A percentile compares a stretch with the other conserved stretches of the same genome.
These are phyloP conservation scores for Papilio helenus DNA, from an alignment of 1,140 invertebrate genomes.

Conservation along the genomic window DNA sequence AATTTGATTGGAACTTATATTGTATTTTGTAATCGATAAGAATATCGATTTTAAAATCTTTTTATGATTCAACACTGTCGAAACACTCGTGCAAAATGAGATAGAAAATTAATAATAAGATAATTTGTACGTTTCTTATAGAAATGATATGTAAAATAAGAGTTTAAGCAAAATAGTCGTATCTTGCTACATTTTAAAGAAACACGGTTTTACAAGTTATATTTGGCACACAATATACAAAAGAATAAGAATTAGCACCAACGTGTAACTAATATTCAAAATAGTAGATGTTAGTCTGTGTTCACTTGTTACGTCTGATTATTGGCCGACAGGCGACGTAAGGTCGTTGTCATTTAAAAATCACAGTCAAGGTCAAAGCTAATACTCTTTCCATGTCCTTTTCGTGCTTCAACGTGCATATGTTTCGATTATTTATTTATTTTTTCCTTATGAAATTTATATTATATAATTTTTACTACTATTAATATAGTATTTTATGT, in stretches of 20 bases:
- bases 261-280: constrained; percentile 6
- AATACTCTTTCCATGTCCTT: constrained; percentile 46
- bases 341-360: constrained; percentile 33
- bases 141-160: too few relatives aligned
- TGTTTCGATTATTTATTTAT: constrained; percentile 5
- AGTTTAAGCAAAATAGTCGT: not conserved
- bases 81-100: too few relatives aligned
- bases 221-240: not conserved
- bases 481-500: constrained; percentile 48
- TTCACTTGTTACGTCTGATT: constrained; percentile 8
- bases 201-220: not conserved
- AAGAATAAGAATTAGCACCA: constrained; percentile 9
- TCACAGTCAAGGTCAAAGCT: constrained; percentile 52
- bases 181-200: not conserved
- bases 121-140: too few relatives aligned
- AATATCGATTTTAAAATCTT: too few relatives aligned
- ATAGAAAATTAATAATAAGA: too few relatives aligned
- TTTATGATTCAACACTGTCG: too few relatives aligned
- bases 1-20: too few relatives aligned
- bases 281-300: not conserved
- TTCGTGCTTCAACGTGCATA: constrained; percentile 48
- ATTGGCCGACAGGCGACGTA: not conserved
- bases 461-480: not conserved
- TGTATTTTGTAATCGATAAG: too few relatives aligned
- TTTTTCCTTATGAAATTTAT: not conserved